Conservation (phyloP, 2,113 vertebrate species). For the Elachura formosa region DNA sequence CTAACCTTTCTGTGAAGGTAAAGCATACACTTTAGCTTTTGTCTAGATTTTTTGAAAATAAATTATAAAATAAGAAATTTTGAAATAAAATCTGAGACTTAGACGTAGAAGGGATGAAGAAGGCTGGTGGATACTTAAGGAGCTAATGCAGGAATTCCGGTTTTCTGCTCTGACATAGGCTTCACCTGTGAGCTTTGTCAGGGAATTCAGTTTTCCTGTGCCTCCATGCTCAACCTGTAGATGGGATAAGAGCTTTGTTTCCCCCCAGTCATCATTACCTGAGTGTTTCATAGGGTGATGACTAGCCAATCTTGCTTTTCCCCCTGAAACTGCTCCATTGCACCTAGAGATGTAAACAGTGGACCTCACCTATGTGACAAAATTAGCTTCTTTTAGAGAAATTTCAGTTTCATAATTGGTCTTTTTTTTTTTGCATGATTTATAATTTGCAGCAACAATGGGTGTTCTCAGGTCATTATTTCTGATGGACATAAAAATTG, state of each 20-base stretch:
- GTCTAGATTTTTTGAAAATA: background rate
- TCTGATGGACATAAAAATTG: conserved; percentile 7
- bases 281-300: background rate
- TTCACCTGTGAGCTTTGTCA: background rate
- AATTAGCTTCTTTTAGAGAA: background rate
- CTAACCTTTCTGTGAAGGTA: background rate
- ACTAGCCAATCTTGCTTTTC: background rate
- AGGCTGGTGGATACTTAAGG: background rate
- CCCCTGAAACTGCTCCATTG: background rate
- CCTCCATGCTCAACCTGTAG: background rate
- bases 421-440: background rate
- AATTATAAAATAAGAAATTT: background rate
- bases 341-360: background rate
- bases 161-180: background rate
- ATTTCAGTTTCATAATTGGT: background rate
- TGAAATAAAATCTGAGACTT: background rate
- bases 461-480: conserved; percentile 39
- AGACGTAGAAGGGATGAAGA: accelerated
- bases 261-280: background rate
- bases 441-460: conserved; percentile 27
- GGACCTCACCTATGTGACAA: background rate
- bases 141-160: background rate
- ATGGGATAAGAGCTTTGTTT: background rate
- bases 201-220: background rate
- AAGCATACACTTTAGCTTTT: background rate